Conservation (phyloP, 1,140 invertebrate species). For the Andricus grossulariae region DNA sequence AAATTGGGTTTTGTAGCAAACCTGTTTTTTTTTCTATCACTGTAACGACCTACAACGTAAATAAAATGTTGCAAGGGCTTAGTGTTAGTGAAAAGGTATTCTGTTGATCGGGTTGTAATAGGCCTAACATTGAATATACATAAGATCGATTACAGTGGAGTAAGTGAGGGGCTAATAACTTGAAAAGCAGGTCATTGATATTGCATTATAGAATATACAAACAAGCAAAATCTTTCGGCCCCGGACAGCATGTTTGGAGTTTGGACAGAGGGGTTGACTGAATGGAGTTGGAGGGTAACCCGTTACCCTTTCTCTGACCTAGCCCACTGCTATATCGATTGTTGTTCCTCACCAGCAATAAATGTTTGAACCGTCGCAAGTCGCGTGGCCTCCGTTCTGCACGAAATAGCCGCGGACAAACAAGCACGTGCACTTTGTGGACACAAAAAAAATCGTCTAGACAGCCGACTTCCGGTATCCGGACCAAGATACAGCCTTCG, state of each 20-base stretch:
- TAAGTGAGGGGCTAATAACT: constrained; percentile 5
- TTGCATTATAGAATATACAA: constrained; percentile 9
- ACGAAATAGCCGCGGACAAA: constrained; percentile 8
- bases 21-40: no score
- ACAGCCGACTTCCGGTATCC: constrained; percentile 68
- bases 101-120: no score
- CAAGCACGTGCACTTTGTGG: constrained; percentile 17
- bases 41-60: no score
- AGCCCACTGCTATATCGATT: constrained; percentile 21
- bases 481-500: constrained; percentile 54
- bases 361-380: constrained; percentile 23
- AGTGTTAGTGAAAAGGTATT: no score
- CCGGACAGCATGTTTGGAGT: constrained; percentile 13
- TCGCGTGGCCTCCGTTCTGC: constrained; percentile 14
- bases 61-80: no score
- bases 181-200: constrained; percentile 10
- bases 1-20: no score
- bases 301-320: constrained; percentile 6
- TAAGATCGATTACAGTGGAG: background rate
- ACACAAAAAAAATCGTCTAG: constrained; percentile 65
- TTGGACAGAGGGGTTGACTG: constrained; percentile 17
- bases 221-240: background rate
- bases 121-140: background rate
- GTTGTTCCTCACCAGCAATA: constrained; percentile 24
- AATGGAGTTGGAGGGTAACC: background rate